Evolutionary conservation across 2,888 invertebrate genomes (phyloP).

Genomic region (Protonemura montana): DNA sequence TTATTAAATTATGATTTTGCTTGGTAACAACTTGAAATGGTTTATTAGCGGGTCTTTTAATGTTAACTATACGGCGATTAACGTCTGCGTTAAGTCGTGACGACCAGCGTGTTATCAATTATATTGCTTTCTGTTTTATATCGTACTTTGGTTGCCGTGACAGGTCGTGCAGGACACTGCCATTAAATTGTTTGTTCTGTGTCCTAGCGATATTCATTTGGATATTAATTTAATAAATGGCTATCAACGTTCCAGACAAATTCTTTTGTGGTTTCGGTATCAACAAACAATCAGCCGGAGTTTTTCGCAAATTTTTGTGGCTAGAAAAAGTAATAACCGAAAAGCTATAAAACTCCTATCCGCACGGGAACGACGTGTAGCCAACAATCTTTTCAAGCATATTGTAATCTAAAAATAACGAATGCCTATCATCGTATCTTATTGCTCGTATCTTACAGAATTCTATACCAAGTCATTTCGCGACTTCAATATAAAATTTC

Average conservation of each 20-base stretch:
- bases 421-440: slow-evolving; percentile 7
- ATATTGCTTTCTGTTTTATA: not conserved
- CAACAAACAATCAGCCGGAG: not conserved
- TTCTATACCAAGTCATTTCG: not conserved
- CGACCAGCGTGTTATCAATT: not conserved
- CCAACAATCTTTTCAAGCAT: not conserved
- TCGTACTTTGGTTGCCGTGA: not conserved
- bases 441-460: not conserved
- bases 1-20: not conserved
- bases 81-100: not conserved
- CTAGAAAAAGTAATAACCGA: not conserved
- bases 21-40: not conserved
- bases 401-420: not conserved
- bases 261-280: not conserved
- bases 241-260: not conserved
- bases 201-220: not conserved
- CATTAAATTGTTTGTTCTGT: not conserved
- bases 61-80: not conserved
- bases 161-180: not conserved
- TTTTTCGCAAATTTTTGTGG: not conserved
- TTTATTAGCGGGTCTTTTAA: not conserved
- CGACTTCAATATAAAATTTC: not conserved
- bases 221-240: not conserved
- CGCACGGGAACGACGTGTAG: not conserved
- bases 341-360: not conserved